Evolutionary conservation across 1,140 invertebrate genomes (phyloP), one percentile per base, ranked within the genome.

Genomic region (Hydropsyche tenuis): DNA sequence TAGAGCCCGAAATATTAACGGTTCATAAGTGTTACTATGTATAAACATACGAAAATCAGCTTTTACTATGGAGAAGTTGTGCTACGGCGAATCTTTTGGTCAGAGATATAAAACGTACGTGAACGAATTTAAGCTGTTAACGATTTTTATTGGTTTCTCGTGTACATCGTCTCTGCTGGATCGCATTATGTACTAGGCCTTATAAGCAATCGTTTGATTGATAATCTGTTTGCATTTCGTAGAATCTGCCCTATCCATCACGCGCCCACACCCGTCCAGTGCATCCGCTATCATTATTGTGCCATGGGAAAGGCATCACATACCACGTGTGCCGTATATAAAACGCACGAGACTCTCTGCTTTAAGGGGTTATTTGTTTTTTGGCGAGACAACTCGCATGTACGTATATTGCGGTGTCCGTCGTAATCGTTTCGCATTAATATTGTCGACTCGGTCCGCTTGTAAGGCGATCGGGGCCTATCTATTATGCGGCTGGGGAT

Each of bases 211-310:
- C 51, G 30, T 70, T 53, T 53, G 68, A 70, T 70, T 56, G 51
- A 70, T 70, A 37, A 70, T 70, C 68, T 70, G 68, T 70, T 70
- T 70, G 43, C 25, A 46, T 70, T 60, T 56, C 48, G n/a, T 20
- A 70, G 48, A 42, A 70, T 46, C 68, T 46, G 68, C 23, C 16
- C 68, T 20, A 70, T 70, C 68, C 51, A 70, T 70, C 68, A 70
- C 22, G 27, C 22, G 48, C 23, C 68, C 68, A 56, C 46, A 27
- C 46, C 68, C 68, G 16, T 11, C n/a, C 37, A 4, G 11, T 42
- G 30, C 68, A 70, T 70, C 68, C 68, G 25, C 27, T 70, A 68
- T 43, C 27, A 37, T 37, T 37, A 37, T 9, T 60, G 22, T 60
- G 20, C 30, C 45, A 45, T 70, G 12, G 68, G 22, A 70, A 70